Evolutionary conservation across 2,113 vertebrate species (phyloP), one percentile per base, ranked within the genome.

Genomic region (Ictidomys tridecemlineatus): DNA sequence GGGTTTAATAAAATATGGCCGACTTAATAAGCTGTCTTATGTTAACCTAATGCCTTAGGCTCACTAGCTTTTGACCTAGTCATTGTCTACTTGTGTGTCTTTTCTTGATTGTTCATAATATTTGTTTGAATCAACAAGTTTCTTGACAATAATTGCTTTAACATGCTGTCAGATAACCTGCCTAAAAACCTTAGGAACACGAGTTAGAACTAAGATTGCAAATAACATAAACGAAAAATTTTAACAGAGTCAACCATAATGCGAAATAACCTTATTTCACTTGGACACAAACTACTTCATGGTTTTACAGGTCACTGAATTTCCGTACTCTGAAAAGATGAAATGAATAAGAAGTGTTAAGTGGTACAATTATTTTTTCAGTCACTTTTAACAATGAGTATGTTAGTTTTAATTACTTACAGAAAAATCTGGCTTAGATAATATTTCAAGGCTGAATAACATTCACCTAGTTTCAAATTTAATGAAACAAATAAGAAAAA

Each of bases 231-330:
- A 74, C 45, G 37, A 87, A 96, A 93, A 78, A 80, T 95, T 97
- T 95, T 84, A 95, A 88, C 77, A 85, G 42, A 97, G 53, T 92
- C 53, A 96, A 74, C 30, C 48, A 37, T 61, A 94, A 96, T 4
- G n/a, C 69, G 26, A 93, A 93, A 92, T 26, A 72, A 63, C 30
- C 34, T 94, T 51, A 8, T 87, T 95, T 96, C 11, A 63, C 30
- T 96, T 63, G 28, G 39, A 94, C 78, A 89, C 86, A 97, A 95
- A 94, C 92, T 90, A 84, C 69, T 45, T 88, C 34, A 32, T 70
- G 17, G 17, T 92, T 97, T 98, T 87, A 85, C 63, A 97, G 91
- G 88, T 95, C 85, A 95, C 26, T 45, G 42, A 84, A 96, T 82
- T 95, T 91, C 93, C 91, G 65, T 48, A 93, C 17, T 91, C 89